A percentile compares a stretch with the other conserved stretches of the same genome.
Conservation (phyloP, 1,140 invertebrate species). For the Sitobion miscanthi region DNA sequence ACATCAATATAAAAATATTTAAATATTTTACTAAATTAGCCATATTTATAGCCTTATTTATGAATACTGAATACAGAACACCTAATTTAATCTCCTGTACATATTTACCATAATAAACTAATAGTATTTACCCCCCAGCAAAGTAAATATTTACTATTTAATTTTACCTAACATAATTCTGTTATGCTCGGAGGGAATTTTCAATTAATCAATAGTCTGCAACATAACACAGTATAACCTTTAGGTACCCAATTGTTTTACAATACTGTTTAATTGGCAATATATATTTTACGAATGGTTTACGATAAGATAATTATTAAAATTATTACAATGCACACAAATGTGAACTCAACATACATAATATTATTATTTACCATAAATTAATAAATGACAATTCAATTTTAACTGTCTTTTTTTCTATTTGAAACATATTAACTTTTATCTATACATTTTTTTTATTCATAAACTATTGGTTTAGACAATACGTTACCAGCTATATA, state of each 20-base stretch:
- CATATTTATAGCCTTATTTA: background rate
- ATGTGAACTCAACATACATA: background rate
- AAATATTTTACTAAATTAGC: background rate
- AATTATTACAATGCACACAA: background rate
- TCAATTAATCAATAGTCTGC: slow-evolving; percentile 23
- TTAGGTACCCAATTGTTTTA: background rate
- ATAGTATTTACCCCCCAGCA: background rate
- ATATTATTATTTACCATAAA: background rate
- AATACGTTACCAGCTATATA: no score
- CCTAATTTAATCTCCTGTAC: background rate
- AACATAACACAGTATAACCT: background rate
- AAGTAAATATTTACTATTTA: slow-evolving; percentile 19
- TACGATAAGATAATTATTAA: background rate
- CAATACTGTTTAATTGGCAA: slow-evolving; percentile 3
- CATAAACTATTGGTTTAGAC: no score
- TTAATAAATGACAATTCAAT: background rate
- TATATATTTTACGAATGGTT: background rate
- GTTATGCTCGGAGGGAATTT: background rate
- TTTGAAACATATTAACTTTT: background rate
- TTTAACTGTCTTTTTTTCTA: background rate
- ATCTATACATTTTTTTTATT: no score
- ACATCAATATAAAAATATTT: background rate
- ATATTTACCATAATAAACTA: background rate
- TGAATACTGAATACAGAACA: background rate
- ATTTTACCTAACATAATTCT: background rate